Evolutionary conservation across 2,113 vertebrate species (phyloP).

Genomic region (Rhynchomys soricoides): DNA sequence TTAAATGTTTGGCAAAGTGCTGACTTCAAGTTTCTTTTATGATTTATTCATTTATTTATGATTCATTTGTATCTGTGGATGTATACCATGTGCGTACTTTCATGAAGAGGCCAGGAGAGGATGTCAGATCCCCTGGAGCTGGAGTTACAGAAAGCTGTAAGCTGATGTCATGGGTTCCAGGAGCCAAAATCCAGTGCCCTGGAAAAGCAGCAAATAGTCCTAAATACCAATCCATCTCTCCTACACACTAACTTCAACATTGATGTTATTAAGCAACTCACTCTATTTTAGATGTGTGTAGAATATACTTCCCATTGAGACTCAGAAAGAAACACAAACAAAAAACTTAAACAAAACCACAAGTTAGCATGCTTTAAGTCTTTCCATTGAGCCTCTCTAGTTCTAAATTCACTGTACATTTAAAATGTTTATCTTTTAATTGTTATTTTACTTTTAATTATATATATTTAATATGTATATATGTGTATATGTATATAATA

Average conservation of each 20-base stretch:
- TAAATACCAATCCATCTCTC: not conserved
- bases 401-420: not conserved
- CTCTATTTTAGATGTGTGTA: slow-evolving; percentile 12
- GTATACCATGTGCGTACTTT: no score
- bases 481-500: no score
- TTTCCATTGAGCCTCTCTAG: not conserved
- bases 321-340: not conserved
- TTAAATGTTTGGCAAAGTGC: not conserved
- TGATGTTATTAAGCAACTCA: slow-evolving; percentile 17
- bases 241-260: not conserved
- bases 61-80: not conserved
- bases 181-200: not conserved
- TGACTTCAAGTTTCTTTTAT: not conserved
- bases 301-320: not conserved
- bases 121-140: not conserved
- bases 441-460: not conserved
- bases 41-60: not conserved
- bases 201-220: not conserved
- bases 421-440: not conserved
- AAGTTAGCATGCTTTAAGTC: not conserved
- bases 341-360: not conserved
- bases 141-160: not conserved
- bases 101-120: not conserved
- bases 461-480: no score
- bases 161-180: not conserved